Percentiles rank a stretch among this genome's conserved stretches.
Evolutionary conservation across 1,140 invertebrate genomes (phyloP).

Genomic region (Monochamus saltuarius): DNA sequence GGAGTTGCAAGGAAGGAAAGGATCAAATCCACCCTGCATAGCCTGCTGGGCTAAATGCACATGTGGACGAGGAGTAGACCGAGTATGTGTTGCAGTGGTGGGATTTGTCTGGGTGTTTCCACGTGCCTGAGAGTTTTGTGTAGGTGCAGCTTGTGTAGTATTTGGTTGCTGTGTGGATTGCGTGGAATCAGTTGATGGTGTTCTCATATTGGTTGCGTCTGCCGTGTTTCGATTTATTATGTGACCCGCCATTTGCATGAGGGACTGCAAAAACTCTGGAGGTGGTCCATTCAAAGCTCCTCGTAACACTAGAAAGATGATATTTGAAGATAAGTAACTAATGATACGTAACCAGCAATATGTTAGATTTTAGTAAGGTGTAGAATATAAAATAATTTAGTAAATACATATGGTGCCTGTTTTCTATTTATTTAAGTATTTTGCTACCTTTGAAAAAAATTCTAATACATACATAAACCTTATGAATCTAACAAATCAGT

Average conservation of each 20-base stretch:
- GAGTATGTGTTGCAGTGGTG: slow-evolving; percentile 66
- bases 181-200: slow-evolving; percentile 14
- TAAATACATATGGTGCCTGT: too few species aligned
- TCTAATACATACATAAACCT: too few species aligned
- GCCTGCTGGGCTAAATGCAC: slow-evolving; percentile 56
- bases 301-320: slow-evolving; percentile 48
- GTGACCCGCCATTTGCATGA: slow-evolving; percentile 58
- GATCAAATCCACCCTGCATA: slow-evolving; percentile 62
- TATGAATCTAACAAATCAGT: too few species aligned
- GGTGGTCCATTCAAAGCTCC: slow-evolving; percentile 50
- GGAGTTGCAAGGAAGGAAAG: slow-evolving; percentile 69
- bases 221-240: slow-evolving; percentile 16
- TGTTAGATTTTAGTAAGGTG: too few species aligned
- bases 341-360: not conserved
- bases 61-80: slow-evolving; percentile 64
- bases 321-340: slow-evolving; percentile 14
- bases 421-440: too few species aligned
- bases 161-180: slow-evolving; percentile 24
- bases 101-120: slow-evolving; percentile 64
- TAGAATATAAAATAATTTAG: too few species aligned
- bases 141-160: slow-evolving; percentile 23
- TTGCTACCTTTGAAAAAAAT: too few species aligned
- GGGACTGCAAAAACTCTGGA: slow-evolving; percentile 59
- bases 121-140: slow-evolving; percentile 55
- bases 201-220: slow-evolving; percentile 4